Evolutionary conservation across 1,140 invertebrate genomes (phyloP).

Genomic region (Hyposmocoma kahamanoa): DNA sequence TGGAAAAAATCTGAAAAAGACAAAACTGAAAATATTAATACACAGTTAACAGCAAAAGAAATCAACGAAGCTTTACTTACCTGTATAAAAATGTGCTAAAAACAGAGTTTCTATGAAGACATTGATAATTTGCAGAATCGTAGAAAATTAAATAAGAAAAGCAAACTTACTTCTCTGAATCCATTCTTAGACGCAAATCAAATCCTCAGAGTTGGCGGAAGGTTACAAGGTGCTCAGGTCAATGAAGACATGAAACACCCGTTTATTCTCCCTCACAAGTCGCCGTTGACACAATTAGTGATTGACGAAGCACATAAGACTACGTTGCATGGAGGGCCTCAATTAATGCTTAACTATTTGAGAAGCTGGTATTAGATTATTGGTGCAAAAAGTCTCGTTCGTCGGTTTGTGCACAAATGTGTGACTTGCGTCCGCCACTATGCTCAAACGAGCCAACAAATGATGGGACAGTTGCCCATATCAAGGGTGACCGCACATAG

Average conservation of each 20-base stretch:
- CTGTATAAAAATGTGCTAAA: conserved; percentile 18
- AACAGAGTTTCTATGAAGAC: conserved; percentile 21
- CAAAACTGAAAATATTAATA: background rate
- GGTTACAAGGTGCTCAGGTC: conserved; percentile 25
- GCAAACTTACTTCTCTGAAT: conserved; percentile 15
- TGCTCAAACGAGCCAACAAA: background rate
- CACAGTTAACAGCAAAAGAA: conserved; percentile 8
- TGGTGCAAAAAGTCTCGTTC: conserved; percentile 16
- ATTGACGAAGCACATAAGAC: conserved; percentile 26
- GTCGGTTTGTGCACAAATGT: conserved; percentile 25
- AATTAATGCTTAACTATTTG: conserved; percentile 30
- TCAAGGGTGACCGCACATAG: background rate
- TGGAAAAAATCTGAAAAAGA: conserved; percentile 11
- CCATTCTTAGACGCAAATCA: conserved; percentile 44
- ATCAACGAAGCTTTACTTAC: conserved; percentile 10
- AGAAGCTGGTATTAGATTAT: conserved; percentile 38
- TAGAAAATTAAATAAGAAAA: conserved; percentile 14
- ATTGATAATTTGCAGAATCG: conserved; percentile 13
- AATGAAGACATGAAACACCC: conserved; percentile 15
- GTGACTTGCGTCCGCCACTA: conserved; percentile 18
- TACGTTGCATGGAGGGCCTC: conserved; percentile 35
- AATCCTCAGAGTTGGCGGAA: conserved; percentile 55
- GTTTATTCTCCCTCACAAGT: conserved; percentile 13
- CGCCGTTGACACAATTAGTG: conserved; percentile 17
- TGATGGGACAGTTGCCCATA: background rate